These are phyloP conservation scores for Dicaeum eximium DNA, from an alignment of 2,113 vertebrate genomes.

Conservation along the genomic window DNA sequence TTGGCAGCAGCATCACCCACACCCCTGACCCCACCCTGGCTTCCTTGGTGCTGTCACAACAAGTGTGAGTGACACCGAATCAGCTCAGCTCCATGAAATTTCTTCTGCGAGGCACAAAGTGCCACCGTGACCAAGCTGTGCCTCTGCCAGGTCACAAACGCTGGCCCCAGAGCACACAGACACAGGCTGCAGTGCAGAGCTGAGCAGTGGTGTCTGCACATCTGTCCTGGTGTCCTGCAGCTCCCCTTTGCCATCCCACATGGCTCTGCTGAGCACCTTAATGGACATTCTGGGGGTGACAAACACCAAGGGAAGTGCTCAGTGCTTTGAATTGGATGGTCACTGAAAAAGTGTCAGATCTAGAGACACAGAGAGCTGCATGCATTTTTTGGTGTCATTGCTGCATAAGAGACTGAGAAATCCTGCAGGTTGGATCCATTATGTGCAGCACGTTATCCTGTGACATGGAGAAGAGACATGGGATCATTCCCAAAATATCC, in stretches of 20 bases:
- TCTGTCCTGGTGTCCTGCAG: background rate
- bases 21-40: rapidly evolving
- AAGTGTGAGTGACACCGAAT: rapidly evolving
- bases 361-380: background rate
- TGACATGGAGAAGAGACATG: background rate
- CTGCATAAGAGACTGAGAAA: background rate
- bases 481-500: constrained; percentile 23
- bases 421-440: background rate
- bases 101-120: background rate
- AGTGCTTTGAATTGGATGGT: background rate
- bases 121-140: background rate
- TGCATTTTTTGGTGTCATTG: background rate
- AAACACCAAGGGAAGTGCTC: background rate
- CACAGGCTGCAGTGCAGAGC: rapidly evolving
- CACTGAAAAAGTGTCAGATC: background rate
- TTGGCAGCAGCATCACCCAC: background rate
- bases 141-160: rapidly evolving
- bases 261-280: background rate
- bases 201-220: rapidly evolving
- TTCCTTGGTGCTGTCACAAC: background rate
- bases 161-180: rapidly evolving
- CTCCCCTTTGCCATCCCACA: rapidly evolving
- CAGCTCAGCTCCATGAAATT: background rate
- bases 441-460: background rate
- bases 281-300: background rate